These are phyloP conservation scores for Acronicta aceris DNA, from an alignment of 2,888 invertebrate species.

Conservation along the genomic window DNA sequence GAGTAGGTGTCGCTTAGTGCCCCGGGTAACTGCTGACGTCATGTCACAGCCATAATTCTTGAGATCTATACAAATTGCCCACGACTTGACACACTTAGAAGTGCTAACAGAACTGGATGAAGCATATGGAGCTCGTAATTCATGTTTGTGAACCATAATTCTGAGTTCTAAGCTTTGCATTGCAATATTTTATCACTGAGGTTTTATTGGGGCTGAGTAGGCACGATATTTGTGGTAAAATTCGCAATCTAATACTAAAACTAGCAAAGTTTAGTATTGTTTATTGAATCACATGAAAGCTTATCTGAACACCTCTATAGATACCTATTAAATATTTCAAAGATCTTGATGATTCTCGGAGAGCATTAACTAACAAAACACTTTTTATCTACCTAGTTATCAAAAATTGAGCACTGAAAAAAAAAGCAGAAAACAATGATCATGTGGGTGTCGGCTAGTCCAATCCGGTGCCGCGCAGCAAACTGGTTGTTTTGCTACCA, in stretches of 20 bases:
- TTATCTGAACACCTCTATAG: too few relatives aligned
- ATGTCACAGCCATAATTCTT: slow-evolving; percentile 41
- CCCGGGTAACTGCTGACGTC: slow-evolving; percentile 34
- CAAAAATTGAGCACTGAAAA: slow-evolving; percentile 23
- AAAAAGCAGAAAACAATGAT: slow-evolving; percentile 44
- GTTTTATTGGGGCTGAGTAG: too few relatives aligned
- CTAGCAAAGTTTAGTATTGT: too few relatives aligned
- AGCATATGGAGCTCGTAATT: slow-evolving; percentile 24
- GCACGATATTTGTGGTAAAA: too few relatives aligned
- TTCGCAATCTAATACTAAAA: neutral
- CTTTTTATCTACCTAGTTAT: slow-evolving; percentile 6
- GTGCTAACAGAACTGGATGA: slow-evolving; percentile 28
- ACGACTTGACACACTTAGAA: slow-evolving; percentile 39
- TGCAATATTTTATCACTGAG: too few relatives aligned
- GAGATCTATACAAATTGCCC: slow-evolving; percentile 51
- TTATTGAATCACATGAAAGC: too few relatives aligned
- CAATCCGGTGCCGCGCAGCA: slow-evolving; percentile 28
- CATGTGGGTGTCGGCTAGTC: slow-evolving; percentile 34
- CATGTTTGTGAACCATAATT: slow-evolving; percentile 12
- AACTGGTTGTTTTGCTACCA: slow-evolving; percentile 65
- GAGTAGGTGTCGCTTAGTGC: slow-evolving; percentile 36
- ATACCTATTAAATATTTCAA: neutral
- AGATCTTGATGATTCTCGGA: neutral
- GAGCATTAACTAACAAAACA: slow-evolving; percentile 1
- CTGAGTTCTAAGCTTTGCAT: neutral